Evolutionary conservation across 2,888 invertebrate species (phyloP), one percentile per base, ranked within the genome.

Genomic region (Pyrocoelia pectoralis): DNA sequence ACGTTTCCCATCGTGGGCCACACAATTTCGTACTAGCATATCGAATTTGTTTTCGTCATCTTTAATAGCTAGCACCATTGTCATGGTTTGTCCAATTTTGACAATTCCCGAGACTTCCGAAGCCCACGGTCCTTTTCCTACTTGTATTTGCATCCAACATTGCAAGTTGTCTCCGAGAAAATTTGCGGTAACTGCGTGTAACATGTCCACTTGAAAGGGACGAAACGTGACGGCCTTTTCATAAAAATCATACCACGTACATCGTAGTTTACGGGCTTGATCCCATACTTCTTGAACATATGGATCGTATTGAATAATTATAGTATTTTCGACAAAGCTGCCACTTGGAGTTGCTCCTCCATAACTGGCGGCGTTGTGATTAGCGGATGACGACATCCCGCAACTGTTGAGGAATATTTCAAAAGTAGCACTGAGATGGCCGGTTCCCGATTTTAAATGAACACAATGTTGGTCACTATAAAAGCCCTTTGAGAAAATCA

Each of bases 71-170:
- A 96, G 84, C 9, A 96, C 96, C 96, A 96, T 96, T 9, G 96
- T 96, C 96, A 96, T 96, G 0, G 96, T 96, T 80, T 96, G 96
- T 17, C 96, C 96, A 70, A 96, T 96, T 83, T 96, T 96, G 8
- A 96, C 96, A 75, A 96, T 95, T 56, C 96, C 96, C 0, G 95
- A 95, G 28, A 96, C 96, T 83, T 96, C 96, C 10, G 94, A 94
- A n/a, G 96, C 96, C 96, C 96, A 96, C 0, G 96, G 96, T 70
- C 96, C 96, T 80, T 96, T 96, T 58, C 96, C 96, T 48, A 95
- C 95, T 83, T 96, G 96, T 74, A 96, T 96, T 82, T 96, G 96
- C 96, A 96, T 96, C 96, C 96, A 96, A 83, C 96, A 96, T 79
- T 96, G 95, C 73, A 96, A 84, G 83, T 96, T 96, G 82, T 96